Percentiles rank a stretch among this genome's conserved stretches.
phyloP scores from a whole-genome alignment of 2,888 invertebrate species.

The Callyntrura sp. region DNA sequence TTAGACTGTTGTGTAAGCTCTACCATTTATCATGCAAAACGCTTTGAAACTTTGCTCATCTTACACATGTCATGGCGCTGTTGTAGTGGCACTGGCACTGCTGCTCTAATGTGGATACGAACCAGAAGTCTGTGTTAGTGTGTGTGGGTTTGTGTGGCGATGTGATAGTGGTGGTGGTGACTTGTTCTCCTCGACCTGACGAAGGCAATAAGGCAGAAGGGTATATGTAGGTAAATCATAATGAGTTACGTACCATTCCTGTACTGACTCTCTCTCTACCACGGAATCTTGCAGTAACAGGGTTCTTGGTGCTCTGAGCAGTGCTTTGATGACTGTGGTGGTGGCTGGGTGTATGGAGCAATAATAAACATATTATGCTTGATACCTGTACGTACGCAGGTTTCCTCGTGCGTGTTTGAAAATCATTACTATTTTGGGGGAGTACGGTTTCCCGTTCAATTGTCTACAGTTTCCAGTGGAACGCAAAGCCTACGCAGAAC shows the following conservation, averaged over 20 bases:
- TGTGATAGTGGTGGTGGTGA: not conserved
- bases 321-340: not conserved
- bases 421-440: slow-evolving; percentile 56
- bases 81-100: not conserved
- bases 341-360: not conserved
- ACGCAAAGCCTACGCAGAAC: not conserved
- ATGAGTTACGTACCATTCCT: slow-evolving; percentile 22
- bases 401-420: slow-evolving; percentile 62
- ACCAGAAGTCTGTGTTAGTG: slow-evolving; percentile 7
- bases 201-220: slow-evolving; percentile 19
- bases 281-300: slow-evolving; percentile 12
- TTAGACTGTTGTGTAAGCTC: not conserved
- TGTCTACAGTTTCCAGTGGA: not conserved
- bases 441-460: slow-evolving; percentile 14
- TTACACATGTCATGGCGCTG: slow-evolving; percentile 17
- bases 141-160: too few species aligned
- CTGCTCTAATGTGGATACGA: too few species aligned
- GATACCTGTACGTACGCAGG: slow-evolving; percentile 45
- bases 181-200: slow-evolving; percentile 16
- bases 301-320: slow-evolving; percentile 26
- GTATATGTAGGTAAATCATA: slow-evolving; percentile 17
- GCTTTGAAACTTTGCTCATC: slow-evolving; percentile 48
- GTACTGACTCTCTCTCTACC: too few species aligned
- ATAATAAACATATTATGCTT: slow-evolving; percentile 35
- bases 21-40: slow-evolving; percentile 54